Conservation (phyloP, 2,888 invertebrate species). For the Caenorhabditis sp. region DNA sequence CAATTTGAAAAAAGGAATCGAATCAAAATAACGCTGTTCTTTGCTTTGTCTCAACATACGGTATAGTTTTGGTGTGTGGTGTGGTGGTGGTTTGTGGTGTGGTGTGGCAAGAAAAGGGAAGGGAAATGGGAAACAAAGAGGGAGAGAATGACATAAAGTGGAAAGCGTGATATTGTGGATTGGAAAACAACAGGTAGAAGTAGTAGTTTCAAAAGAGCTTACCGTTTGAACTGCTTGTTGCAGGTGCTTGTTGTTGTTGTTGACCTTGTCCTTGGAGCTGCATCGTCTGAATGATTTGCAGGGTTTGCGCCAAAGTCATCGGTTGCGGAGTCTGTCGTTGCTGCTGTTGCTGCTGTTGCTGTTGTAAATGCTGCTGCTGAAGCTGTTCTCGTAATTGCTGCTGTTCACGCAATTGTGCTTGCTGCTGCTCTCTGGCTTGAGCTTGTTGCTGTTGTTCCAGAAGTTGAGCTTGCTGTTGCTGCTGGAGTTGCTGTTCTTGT, state of each 20-base stretch:
- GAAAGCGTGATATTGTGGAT: slow-evolving; percentile 29
- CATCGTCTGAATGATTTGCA: slow-evolving; percentile 41
- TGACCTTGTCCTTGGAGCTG: slow-evolving; percentile 17
- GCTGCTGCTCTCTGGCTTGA: slow-evolving; percentile 17
- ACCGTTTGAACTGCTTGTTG: slow-evolving; percentile 42
- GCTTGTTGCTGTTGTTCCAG: slow-evolving; percentile 29
- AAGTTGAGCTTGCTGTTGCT: slow-evolving; percentile 20
- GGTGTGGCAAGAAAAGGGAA: slow-evolving; percentile 20
- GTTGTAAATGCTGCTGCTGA: slow-evolving; percentile 30
- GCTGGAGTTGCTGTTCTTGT: slow-evolving; percentile 26
- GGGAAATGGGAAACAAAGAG: slow-evolving; percentile 32
- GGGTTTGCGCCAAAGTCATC: slow-evolving; percentile 21
- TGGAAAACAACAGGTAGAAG: slow-evolving; percentile 17
- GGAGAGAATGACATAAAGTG: slow-evolving; percentile 46
- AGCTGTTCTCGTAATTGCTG: too few relatives aligned
- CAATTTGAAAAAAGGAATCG: neutral
- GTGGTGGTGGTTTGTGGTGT: slow-evolving; percentile 48
- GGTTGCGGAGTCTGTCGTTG: slow-evolving; percentile 23
- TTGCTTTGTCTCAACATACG: slow-evolving; percentile 9
- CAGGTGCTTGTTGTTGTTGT: slow-evolving; percentile 19
- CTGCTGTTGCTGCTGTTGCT: slow-evolving; percentile 25
- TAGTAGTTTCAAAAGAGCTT: slow-evolving; percentile 22
- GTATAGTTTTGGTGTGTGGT: slow-evolving; percentile 44
- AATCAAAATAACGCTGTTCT: neutral
- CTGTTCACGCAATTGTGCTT: slow-evolving; percentile 29